Percentiles rank a stretch among this genome's conserved stretches.
Evolutionary conservation across 2,888 invertebrate genomes (phyloP).

Genomic region (Lepidonotus clava): DNA sequence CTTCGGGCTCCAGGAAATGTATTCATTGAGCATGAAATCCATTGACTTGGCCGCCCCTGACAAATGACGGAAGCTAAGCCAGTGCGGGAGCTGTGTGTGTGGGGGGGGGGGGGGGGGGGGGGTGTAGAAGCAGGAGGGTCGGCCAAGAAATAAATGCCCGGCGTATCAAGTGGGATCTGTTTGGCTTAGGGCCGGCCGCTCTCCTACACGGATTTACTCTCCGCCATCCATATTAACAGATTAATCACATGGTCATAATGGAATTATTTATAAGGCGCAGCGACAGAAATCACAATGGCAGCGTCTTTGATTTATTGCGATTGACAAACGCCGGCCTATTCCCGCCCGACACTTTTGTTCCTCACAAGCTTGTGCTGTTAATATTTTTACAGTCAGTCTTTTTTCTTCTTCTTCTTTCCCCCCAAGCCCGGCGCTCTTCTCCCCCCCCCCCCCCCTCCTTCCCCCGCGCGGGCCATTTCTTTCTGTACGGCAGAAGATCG

Average conservation of each 20-base stretch:
- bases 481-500: neutral
- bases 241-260: conserved; percentile 40
- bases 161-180: conserved; percentile 28
- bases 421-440: neutral
- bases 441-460: neutral
- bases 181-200: conserved; percentile 8
- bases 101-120: no score
- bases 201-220: neutral
- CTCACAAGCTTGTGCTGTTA: neutral
- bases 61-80: conserved; percentile 15
- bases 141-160: conserved; percentile 32
- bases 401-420: neutral
- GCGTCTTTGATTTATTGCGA: conserved; percentile 16
- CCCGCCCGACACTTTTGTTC: conserved; percentile 42
- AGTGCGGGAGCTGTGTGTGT: no score
- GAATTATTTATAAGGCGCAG: conserved; percentile 42
- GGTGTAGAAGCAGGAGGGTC: neutral
- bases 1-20: neutral
- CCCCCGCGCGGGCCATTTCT: neutral
- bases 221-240: conserved; percentile 14
- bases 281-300: neutral
- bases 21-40: conserved; percentile 45
- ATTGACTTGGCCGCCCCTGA: conserved; percentile 30
- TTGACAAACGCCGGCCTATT: conserved; percentile 41
- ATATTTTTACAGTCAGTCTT: neutral